These are phyloP conservation scores for Xenotilapia leptura DNA, from an alignment of 2,113 vertebrate species.

Conservation along the genomic window DNA sequence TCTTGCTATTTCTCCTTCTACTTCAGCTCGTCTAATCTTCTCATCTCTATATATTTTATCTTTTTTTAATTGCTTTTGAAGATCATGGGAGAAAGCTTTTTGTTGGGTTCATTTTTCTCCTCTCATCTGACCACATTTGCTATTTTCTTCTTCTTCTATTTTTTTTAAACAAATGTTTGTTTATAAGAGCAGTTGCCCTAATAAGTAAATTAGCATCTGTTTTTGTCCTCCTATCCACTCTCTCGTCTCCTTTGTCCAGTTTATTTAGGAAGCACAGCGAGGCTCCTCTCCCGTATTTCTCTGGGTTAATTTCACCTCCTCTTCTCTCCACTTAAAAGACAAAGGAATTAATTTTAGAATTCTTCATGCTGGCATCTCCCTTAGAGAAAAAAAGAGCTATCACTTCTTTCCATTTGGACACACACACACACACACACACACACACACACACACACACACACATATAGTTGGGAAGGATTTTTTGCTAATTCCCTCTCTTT, in stretches of 20 bases:
- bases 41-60: neutral
- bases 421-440: neutral
- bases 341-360: slow-evolving; percentile 15
- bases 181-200: neutral
- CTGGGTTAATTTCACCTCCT: neutral
- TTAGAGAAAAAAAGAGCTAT: neutral
- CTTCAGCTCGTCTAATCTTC: neutral
- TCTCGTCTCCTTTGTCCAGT: neutral
- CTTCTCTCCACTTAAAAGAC: neutral
- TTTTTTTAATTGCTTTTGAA: neutral
- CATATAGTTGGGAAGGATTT: neutral
- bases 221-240: neutral
- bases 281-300: neutral
- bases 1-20: neutral
- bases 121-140: neutral
- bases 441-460: too few species aligned
- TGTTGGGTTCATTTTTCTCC: neutral
- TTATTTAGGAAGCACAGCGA: neutral
- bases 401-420: neutral
- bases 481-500: slow-evolving; percentile 2
- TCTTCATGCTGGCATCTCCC: neutral
- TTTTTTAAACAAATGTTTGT: neutral
- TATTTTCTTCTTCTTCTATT: neutral
- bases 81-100: neutral
- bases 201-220: neutral